Percentiles rank a stretch among this genome's conserved stretches.
Evolutionary conservation across 2,797 vertebrate genomes (phyloP).

Genomic region (Cyprinella venusta): DNA sequence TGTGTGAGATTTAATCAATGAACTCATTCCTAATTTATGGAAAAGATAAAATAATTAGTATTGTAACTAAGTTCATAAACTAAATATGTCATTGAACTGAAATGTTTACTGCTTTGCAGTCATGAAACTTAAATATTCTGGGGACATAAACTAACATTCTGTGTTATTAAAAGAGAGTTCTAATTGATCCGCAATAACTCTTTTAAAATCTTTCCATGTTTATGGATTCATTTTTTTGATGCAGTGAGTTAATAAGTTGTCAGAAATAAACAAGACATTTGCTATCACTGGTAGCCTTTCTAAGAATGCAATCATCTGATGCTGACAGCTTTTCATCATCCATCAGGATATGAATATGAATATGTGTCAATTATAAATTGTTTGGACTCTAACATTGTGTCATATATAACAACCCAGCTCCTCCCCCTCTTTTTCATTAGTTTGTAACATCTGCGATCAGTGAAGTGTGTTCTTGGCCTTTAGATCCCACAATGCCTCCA

Average conservation of each 20-base stretch:
- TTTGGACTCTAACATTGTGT: neutral
- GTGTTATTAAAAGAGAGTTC: neutral
- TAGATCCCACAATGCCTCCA: constrained; percentile 47
- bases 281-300: neutral
- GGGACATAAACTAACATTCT: neutral
- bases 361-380: neutral
- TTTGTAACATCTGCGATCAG: constrained; percentile 39
- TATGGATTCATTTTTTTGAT: neutral
- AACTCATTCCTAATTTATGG: neutral
- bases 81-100: neutral
- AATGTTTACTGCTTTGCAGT: neutral
- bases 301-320: neutral
- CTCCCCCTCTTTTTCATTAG: constrained; percentile 43
- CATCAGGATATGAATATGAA: neutral
- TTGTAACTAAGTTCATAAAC: neutral
- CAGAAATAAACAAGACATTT: constrained; percentile 11
- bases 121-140: neutral
- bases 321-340: constrained; percentile 10
- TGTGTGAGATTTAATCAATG: neutral
- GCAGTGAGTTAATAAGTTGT: neutral
- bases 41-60: constrained; percentile 4
- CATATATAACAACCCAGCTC: constrained; percentile 16
- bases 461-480: constrained; percentile 30
- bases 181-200: neutral
- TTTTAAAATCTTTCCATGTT: neutral